Percentiles rank a stretch among this genome's conserved stretches.
These are phyloP conservation scores for Tribolium freemani DNA, from an alignment of 2,888 invertebrate species.

Conservation along the genomic window DNA sequence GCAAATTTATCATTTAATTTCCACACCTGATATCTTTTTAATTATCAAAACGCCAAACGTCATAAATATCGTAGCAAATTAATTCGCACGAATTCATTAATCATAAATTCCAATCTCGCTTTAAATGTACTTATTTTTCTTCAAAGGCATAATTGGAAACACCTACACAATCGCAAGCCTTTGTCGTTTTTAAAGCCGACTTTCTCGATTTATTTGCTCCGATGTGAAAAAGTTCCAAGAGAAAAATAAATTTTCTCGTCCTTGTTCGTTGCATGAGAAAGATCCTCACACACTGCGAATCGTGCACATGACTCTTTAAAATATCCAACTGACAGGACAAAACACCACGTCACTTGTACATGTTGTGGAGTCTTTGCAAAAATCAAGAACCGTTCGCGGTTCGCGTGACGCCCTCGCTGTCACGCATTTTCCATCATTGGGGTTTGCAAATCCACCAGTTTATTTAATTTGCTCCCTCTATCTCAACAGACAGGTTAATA, in stretches of 20 bases:
- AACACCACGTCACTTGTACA: conserved; percentile 51
- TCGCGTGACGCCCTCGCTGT: conserved; percentile 20
- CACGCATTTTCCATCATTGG: neutral
- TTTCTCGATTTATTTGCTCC: conserved; percentile 29
- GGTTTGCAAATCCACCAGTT: conserved; percentile 2
- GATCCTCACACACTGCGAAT: conserved; percentile 41
- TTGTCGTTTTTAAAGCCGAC: conserved; percentile 29
- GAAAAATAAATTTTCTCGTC: conserved; percentile 31
- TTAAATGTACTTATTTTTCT: conserved; percentile 18
- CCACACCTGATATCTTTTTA: conserved; percentile 46
- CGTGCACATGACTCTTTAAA: conserved; percentile 47
- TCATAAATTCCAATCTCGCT: conserved; percentile 21
- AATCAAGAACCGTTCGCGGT: conserved; percentile 41
- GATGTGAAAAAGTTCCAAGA: conserved; percentile 7
- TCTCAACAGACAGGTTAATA: conserved; percentile 23
- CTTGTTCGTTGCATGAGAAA: conserved; percentile 48
- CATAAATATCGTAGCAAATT: conserved; percentile 38
- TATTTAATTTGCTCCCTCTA: conserved; percentile 29
- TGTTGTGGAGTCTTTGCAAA: conserved; percentile 43
- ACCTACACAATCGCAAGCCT: conserved; percentile 25
- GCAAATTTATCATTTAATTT: conserved; percentile 21
- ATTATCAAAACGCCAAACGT: conserved; percentile 44
- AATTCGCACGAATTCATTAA: conserved; percentile 40
- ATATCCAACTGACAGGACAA: conserved; percentile 51
- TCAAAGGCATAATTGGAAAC: conserved; percentile 30